Evolutionary conservation across 2,113 vertebrate species (phyloP).

Genomic region (Dipodomys ordii): DNA sequence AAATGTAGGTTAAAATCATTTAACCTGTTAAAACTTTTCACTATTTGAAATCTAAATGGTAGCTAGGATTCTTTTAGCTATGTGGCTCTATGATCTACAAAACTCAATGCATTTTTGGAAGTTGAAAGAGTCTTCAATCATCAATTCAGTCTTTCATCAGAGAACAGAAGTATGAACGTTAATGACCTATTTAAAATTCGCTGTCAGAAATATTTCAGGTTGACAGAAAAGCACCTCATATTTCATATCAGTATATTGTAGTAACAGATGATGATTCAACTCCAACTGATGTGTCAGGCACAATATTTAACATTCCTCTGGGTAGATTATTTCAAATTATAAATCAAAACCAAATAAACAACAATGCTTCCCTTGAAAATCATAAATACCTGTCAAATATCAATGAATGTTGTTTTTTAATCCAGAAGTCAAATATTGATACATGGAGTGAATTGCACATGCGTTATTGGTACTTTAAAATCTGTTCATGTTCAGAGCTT

Average conservation of each 20-base stretch:
- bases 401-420: slow-evolving; percentile 55
- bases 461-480: slow-evolving; percentile 70
- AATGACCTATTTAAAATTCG: slow-evolving; percentile 75
- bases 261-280: slow-evolving; percentile 71
- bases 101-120: slow-evolving; percentile 12
- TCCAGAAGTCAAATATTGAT: slow-evolving; percentile 73
- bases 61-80: background rate
- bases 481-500: slow-evolving; percentile 38
- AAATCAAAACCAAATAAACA: slow-evolving; percentile 74
- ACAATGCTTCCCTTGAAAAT: slow-evolving; percentile 64
- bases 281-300: slow-evolving; percentile 71
- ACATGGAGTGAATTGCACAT: slow-evolving; percentile 29
- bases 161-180: slow-evolving; percentile 24
- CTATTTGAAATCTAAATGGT: background rate
- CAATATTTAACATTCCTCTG: slow-evolving; percentile 77
- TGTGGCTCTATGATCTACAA: background rate
- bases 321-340: slow-evolving; percentile 74
- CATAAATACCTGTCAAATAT: slow-evolving; percentile 66
- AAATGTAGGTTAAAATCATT: background rate
- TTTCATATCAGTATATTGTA: slow-evolving; percentile 73
- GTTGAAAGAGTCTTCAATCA: slow-evolving; percentile 42
- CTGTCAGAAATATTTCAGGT: slow-evolving; percentile 73
- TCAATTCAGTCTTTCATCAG: slow-evolving; percentile 58
- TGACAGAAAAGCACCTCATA: slow-evolving; percentile 74
- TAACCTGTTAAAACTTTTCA: background rate